Evolutionary conservation across 2,888 invertebrate species (phyloP).

Genomic region (Neocrepidodera transversa): DNA sequence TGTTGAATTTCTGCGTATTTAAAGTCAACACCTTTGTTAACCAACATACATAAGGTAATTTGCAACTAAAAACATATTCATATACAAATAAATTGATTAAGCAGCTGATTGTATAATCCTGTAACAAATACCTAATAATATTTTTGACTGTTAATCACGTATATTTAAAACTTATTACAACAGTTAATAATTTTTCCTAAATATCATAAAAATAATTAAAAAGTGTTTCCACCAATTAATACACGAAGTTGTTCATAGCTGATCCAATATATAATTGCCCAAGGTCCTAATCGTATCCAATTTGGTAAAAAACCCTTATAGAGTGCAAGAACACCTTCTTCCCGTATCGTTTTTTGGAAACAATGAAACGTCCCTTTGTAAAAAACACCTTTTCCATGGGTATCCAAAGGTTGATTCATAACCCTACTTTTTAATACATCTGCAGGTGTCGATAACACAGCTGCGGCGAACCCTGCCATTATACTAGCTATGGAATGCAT

Average conservation of each 20-base stretch:
- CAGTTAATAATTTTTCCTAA: too few species aligned
- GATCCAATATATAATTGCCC: constrained; percentile 94
- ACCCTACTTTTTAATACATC: constrained; percentile 92
- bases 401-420: constrained; percentile 89
- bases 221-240: constrained; percentile 60
- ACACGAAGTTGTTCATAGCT: constrained; percentile 85
- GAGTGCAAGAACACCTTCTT: constrained; percentile 84
- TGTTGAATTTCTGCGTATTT: too few species aligned
- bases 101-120: too few species aligned
- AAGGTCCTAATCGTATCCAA: constrained; percentile 92
- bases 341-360: constrained; percentile 79
- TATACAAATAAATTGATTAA: too few species aligned
- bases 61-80: too few species aligned
- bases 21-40: too few species aligned
- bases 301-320: constrained; percentile 94
- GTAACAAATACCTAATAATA: too few species aligned
- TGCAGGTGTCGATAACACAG: constrained; percentile 87
- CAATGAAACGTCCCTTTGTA: constrained; percentile 90
- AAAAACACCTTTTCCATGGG: constrained; percentile 68
- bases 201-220: too few species aligned
- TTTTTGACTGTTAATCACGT: too few species aligned
- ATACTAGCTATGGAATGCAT: constrained; percentile 80
- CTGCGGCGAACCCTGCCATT: constrained; percentile 85
- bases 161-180: too few species aligned
- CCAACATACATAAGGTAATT: too few species aligned